A percentile compares a stretch with the other conserved stretches of the same genome.
Evolutionary conservation across 2,797 vertebrate genomes (phyloP).

Genomic region (Acridotheres tristis): DNA sequence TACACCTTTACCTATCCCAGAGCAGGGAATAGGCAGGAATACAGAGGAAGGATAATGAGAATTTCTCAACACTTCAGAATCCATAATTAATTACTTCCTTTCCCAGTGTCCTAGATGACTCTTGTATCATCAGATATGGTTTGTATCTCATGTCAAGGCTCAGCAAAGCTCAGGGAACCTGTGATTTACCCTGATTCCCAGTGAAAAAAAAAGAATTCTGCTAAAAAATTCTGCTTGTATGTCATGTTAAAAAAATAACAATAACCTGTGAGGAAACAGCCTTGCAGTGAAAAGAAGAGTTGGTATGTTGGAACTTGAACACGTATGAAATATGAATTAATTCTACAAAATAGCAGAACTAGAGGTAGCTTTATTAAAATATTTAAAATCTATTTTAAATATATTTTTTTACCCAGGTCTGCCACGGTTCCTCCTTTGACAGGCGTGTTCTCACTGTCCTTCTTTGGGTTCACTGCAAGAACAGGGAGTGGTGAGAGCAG

Average conservation of each 20-base stretch:
- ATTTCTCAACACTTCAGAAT: neutral
- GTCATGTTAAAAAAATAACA: neutral
- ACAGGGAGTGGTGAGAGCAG: neutral
- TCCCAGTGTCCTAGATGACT: neutral
- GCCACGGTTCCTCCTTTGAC: constrained; percentile 91
- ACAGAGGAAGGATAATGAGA: neutral
- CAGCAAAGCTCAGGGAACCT: neutral
- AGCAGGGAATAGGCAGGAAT: neutral
- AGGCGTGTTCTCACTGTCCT: constrained; percentile 91
- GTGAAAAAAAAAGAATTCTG: neutral
- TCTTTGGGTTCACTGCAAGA: constrained; percentile 90
- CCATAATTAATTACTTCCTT: neutral
- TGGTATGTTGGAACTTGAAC: accelerated
- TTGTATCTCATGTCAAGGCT: neutral
- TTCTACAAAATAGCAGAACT: neutral
- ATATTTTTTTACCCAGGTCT: constrained; percentile 83
- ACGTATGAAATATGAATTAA: accelerated
- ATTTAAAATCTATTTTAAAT: accelerated
- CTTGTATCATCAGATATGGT: neutral
- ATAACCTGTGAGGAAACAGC: neutral
- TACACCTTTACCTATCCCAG: neutral
- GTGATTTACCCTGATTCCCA: neutral
- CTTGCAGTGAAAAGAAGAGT: neutral
- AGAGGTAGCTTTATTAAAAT: neutral
- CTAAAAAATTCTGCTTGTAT: neutral